Conservation (phyloP, 2,888 invertebrate genomes). For the Andricus curvator region DNA sequence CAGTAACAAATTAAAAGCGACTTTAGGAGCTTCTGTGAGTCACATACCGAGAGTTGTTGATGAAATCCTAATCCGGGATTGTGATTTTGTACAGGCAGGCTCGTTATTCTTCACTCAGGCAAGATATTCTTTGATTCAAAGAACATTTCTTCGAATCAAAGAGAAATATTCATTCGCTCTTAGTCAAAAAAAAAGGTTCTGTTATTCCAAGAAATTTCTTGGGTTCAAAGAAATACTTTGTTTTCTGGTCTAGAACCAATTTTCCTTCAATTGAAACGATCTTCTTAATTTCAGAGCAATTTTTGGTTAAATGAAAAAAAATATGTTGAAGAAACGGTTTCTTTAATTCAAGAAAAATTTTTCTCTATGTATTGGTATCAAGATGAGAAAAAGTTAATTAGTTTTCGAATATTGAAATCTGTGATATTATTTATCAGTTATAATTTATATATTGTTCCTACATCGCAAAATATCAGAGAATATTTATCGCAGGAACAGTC, state of each 20-base stretch:
- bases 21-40: slow-evolving; percentile 83
- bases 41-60: slow-evolving; percentile 99
- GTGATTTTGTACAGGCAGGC: slow-evolving; percentile 91
- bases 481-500: slow-evolving; percentile 86
- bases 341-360: too few relatives aligned
- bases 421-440: slow-evolving; percentile 4
- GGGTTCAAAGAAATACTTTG: too few relatives aligned
- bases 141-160: too few relatives aligned
- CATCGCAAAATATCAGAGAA: slow-evolving; percentile 91
- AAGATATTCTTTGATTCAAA: too few relatives aligned
- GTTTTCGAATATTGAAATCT: background rate
- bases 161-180: too few relatives aligned
- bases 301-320: too few relatives aligned
- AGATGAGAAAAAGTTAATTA: slow-evolving; percentile 90
- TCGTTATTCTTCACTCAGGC: slow-evolving; percentile 84
- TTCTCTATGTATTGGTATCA: slow-evolving; percentile 89
- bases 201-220: too few relatives aligned
- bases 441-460: slow-evolving; percentile 52
- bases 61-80: slow-evolving; percentile 90
- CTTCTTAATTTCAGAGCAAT: too few relatives aligned
- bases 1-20: slow-evolving; percentile 72
- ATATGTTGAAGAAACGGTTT: too few relatives aligned
- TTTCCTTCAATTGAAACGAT: too few relatives aligned
- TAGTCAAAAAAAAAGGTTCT: too few relatives aligned
- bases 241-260: too few relatives aligned